Percentiles rank a stretch among this genome's conserved stretches.
phyloP scores from a whole-genome alignment of 2,113 vertebrate genomes.

The Pelodiscus sinensis region DNA sequence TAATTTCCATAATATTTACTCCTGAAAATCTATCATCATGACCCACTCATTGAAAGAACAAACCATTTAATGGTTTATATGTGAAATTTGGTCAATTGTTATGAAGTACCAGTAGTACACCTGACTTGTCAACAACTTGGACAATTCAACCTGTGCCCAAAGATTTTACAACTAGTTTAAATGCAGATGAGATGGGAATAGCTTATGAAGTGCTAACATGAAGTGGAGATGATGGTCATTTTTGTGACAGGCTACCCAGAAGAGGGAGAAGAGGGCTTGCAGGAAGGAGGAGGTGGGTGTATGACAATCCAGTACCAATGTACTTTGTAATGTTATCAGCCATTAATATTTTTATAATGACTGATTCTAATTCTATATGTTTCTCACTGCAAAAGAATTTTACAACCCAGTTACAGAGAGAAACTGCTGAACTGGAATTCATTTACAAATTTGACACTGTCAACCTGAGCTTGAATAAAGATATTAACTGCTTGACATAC shows the following conservation, averaged over 20 bases:
- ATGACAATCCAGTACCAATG: background rate
- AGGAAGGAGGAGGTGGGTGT: background rate
- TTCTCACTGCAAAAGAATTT: background rate
- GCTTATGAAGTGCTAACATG: background rate
- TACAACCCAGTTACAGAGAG: too few relatives aligned
- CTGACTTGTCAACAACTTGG: background rate
- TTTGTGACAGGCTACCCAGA: background rate
- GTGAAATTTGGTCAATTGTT: background rate
- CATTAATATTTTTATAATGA: background rate
- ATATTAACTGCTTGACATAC: too few relatives aligned
- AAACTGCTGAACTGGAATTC: too few relatives aligned
- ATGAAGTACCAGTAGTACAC: background rate
- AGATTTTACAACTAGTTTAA: constrained; percentile 3
- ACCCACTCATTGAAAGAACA: background rate
- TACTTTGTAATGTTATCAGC: background rate
- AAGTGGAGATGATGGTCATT: background rate
- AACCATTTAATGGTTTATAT: background rate
- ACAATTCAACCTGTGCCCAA: background rate
- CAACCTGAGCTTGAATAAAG: too few relatives aligned
- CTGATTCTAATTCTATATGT: constrained; percentile 21
- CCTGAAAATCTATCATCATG: background rate
- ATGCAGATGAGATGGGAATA: background rate
- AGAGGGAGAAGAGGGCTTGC: background rate
- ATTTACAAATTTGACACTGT: too few relatives aligned
- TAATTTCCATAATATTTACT: background rate